phyloP scores from a whole-genome alignment of 2,888 invertebrate genomes.

The Bellardia bayeri region DNA sequence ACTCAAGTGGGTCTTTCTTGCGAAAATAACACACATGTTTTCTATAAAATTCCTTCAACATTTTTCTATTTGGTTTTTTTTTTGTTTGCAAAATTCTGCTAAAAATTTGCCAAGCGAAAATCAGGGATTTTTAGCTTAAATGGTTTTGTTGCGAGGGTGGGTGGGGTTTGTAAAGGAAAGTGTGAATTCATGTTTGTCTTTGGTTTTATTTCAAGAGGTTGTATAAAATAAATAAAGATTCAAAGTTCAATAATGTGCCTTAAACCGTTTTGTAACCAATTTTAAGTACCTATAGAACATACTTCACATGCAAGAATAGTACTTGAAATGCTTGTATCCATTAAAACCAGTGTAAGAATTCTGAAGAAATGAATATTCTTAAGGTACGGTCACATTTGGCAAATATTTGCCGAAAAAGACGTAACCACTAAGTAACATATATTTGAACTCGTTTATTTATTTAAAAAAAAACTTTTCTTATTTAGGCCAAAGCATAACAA shows the following conservation, averaged over 20 bases:
- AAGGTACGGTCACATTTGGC: no score
- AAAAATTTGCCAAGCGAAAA: conserved; percentile 4
- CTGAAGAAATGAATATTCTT: neutral
- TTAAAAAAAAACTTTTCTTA: no score
- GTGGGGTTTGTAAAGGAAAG: conserved; percentile 10
- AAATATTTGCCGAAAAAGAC: no score
- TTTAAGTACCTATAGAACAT: conserved; percentile 20
- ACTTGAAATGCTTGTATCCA: conserved; percentile 32
- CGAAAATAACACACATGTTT: conserved; percentile 28
- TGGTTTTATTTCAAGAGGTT: conserved; percentile 46
- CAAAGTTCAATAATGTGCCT: conserved; percentile 10
- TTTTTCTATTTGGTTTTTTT: neutral
- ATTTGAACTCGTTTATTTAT: no score
- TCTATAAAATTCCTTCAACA: neutral
- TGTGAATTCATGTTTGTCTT: conserved; percentile 69
- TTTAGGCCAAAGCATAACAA: no score
- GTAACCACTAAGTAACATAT: no score
- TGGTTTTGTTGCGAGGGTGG: neutral
- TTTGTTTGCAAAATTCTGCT: conserved; percentile 9
- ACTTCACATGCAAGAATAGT: conserved; percentile 32
- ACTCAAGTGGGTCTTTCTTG: conserved; percentile 65
- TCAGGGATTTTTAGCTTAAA: neutral
- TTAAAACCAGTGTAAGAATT: conserved; percentile 1
- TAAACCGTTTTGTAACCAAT: conserved; percentile 9
- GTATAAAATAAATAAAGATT: conserved; percentile 57